These are phyloP conservation scores for Chrysolophus pictus DNA, from an alignment of 2,797 vertebrate species.

Conservation along the genomic window DNA sequence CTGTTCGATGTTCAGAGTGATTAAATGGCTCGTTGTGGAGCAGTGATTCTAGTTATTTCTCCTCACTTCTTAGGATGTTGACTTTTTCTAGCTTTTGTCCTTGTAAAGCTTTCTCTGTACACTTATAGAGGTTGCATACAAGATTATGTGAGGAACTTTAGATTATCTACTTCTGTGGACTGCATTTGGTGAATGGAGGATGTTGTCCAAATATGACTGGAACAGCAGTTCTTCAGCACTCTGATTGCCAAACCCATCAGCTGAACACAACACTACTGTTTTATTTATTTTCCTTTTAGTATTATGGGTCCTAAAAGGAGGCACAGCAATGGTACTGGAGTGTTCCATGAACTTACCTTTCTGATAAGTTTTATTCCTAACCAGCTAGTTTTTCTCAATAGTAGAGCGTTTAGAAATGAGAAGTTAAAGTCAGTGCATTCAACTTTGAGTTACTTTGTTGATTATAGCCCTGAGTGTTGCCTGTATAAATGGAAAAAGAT, in stretches of 20 bases:
- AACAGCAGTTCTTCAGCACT: not conserved
- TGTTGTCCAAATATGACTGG: not conserved
- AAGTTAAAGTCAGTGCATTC: not conserved
- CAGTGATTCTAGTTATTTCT: not conserved
- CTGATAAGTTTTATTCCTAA: conserved; percentile 42
- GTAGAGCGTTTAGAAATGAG: not conserved
- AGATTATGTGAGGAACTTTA: not conserved
- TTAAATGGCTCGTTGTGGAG: not conserved
- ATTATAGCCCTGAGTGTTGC: not conserved
- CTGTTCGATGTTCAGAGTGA: not conserved
- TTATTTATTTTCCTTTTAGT: not conserved
- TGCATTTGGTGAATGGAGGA: not conserved
- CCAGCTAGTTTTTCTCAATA: not conserved
- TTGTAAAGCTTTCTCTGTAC: not conserved
- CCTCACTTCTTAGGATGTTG: not conserved
- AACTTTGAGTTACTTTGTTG: not conserved
- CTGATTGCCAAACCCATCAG: not conserved
- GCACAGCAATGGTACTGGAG: not conserved
- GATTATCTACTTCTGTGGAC: not conserved
- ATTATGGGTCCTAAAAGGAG: not conserved
- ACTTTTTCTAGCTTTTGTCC: not conserved
- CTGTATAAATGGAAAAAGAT: not conserved
- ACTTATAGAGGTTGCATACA: not conserved
- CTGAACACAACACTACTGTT: not conserved
- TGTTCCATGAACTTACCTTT: conserved; percentile 46